Conservation (phyloP, 2,797 vertebrate species). For the Oryzias dopingdopingensis region DNA sequence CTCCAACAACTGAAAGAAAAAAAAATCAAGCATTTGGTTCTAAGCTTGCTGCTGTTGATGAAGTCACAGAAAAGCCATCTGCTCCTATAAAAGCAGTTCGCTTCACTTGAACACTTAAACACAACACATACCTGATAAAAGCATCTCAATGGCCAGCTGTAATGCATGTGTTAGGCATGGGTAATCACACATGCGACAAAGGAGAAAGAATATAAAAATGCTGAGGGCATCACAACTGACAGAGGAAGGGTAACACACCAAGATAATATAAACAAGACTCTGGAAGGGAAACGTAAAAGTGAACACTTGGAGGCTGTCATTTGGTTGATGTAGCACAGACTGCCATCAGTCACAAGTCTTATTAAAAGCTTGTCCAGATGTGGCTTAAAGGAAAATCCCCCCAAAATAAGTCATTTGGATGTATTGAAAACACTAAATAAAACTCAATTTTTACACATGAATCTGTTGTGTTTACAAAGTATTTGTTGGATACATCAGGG, state of each 20-base stretch:
- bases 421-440: no score
- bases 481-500: no score
- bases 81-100: conserved; percentile 44
- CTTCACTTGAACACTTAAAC: conserved; percentile 29
- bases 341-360: conserved; percentile 52
- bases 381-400: background rate
- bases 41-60: conserved; percentile 49
- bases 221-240: conserved; percentile 8
- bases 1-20: conserved; percentile 51
- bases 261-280: conserved; percentile 21
- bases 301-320: conserved; percentile 38
- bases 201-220: conserved; percentile 18
- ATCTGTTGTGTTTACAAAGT: no score
- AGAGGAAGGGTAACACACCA: background rate
- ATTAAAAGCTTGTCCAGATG: conserved; percentile 23
- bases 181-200: conserved; percentile 19
- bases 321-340: conserved; percentile 45
- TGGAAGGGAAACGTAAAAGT: conserved; percentile 9
- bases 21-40: conserved; percentile 53
- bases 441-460: no score
- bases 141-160: conserved; percentile 13
- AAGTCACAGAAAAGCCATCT: conserved; percentile 74
- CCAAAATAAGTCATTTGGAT: no score
- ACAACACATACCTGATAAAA: conserved; percentile 14
- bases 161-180: conserved; percentile 9